Evolutionary conservation across 2,888 invertebrate genomes (phyloP).

Genomic region (Melanotus villosus): DNA sequence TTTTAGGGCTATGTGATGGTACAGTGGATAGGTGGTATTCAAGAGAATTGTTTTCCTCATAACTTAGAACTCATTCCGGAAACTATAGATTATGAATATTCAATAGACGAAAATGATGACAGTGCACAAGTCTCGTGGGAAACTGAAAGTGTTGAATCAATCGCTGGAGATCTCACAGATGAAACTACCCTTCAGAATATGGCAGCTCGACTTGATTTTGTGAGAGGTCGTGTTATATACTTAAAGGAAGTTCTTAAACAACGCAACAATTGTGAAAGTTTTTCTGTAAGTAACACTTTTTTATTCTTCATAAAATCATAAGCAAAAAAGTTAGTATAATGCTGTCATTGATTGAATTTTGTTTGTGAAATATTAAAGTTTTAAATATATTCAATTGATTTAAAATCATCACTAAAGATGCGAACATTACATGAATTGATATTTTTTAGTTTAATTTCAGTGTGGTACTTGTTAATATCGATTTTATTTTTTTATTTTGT

Average conservation of each 20-base stretch:
- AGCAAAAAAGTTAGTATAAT: too few relatives aligned
- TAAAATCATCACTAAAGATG: too few relatives aligned
- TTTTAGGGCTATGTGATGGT: constrained; percentile 82
- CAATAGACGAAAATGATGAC: constrained; percentile 72
- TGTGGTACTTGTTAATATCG: too few relatives aligned
- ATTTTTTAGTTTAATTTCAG: too few relatives aligned
- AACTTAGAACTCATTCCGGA: constrained; percentile 79
- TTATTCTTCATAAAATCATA: too few relatives aligned
- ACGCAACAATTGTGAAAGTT: constrained; percentile 16
- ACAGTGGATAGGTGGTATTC: constrained; percentile 92
- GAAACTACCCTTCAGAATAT: constrained; percentile 72
- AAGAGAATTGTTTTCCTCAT: constrained; percentile 93
- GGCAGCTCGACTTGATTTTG: constrained; percentile 75
- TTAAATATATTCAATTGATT: too few relatives aligned
- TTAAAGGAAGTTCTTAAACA: constrained; percentile 69
- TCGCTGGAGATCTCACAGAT: constrained; percentile 71
- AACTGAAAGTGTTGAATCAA: constrained; percentile 78
- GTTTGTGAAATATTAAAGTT: too few relatives aligned
- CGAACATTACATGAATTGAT: too few relatives aligned
- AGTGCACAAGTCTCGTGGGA: constrained; percentile 83
- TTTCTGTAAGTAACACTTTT: constrained; percentile 27
- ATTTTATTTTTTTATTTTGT: too few relatives aligned
- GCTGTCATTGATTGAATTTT: too few relatives aligned
- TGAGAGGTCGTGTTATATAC: constrained; percentile 63
- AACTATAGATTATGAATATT: constrained; percentile 82